Evolutionary conservation across 2,113 vertebrate species (phyloP).

Genomic region (Forbesichthys agassizii): DNA sequence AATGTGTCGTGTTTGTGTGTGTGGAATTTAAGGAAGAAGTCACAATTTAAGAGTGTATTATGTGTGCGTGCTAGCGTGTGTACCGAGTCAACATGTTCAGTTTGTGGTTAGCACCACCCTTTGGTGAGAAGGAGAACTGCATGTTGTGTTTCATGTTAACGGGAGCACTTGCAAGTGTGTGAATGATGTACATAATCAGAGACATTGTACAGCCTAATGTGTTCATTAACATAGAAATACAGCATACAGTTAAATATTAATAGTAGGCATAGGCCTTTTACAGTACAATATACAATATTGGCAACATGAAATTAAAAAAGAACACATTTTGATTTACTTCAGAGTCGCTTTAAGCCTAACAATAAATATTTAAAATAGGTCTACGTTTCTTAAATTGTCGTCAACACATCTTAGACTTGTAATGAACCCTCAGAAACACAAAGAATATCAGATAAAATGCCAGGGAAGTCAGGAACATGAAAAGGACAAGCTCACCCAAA

Average conservation of each 20-base stretch:
- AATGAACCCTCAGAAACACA: conserved; percentile 54
- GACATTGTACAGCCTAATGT: conserved; percentile 10
- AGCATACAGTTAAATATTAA: no score
- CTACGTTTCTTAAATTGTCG: conserved; percentile 1
- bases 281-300: no score
- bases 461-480: conserved; percentile 81
- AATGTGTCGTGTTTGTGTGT: conserved; percentile 12
- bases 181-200: conserved; percentile 32
- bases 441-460: conserved; percentile 62
- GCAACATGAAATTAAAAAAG: no score
- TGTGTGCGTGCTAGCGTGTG: conserved; percentile 5
- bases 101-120: conserved; percentile 70
- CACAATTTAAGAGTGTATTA: conserved; percentile 5
- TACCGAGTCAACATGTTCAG: conserved; percentile 25
- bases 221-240: not conserved
- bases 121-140: conserved; percentile 57
- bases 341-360: not conserved
- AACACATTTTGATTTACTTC: no score
- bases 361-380: not conserved
- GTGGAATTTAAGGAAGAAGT: not conserved
- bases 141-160: conserved; percentile 34
- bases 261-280: no score
- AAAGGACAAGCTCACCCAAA: conserved; percentile 73
- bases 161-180: conserved; percentile 31
- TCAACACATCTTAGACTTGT: conserved; percentile 5